phyloP scores from a whole-genome alignment of 2,888 invertebrate species.

The Fragum sueziense region DNA sequence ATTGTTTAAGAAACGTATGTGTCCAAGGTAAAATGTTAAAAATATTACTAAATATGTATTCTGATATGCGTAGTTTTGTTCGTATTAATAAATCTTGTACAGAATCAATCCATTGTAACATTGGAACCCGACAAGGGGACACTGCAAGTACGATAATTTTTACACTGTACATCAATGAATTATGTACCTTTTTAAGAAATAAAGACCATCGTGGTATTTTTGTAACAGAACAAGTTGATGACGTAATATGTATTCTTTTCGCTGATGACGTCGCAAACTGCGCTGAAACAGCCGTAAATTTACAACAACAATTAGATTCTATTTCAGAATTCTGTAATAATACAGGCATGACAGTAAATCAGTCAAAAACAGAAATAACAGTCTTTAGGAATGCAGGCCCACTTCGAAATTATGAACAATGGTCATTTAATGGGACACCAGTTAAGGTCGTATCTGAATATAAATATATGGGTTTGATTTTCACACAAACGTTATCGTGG shows the following conservation, averaged over 20 bases:
- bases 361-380: no score
- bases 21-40: neutral
- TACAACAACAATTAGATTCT: slow-evolving; percentile 15
- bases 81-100: neutral
- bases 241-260: neutral
- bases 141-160: slow-evolving; percentile 10
- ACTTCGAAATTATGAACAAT: slow-evolving; percentile 6
- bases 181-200: neutral
- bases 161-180: slow-evolving; percentile 12
- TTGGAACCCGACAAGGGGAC: slow-evolving; percentile 18
- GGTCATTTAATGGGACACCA: neutral
- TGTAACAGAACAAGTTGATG: neutral
- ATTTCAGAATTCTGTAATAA: slow-evolving; percentile 13
- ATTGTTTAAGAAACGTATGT: neutral
- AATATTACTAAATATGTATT: neutral
- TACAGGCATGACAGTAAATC: slow-evolving; percentile 12
- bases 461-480: slow-evolving; percentile 12
- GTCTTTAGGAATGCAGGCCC: slow-evolving; percentile 4
- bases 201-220: slow-evolving; percentile 2
- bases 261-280: slow-evolving; percentile 8
- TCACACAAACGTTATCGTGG: slow-evolving; percentile 5
- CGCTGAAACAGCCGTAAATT: slow-evolving; percentile 7
- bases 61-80: neutral
- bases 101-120: slow-evolving; percentile 1
- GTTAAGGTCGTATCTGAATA: slow-evolving; percentile 5